A percentile compares a stretch with the other conserved stretches of the same genome.
phyloP scores from a whole-genome alignment of 2,113 vertebrate genomes.

The Catharus bicknelli region DNA sequence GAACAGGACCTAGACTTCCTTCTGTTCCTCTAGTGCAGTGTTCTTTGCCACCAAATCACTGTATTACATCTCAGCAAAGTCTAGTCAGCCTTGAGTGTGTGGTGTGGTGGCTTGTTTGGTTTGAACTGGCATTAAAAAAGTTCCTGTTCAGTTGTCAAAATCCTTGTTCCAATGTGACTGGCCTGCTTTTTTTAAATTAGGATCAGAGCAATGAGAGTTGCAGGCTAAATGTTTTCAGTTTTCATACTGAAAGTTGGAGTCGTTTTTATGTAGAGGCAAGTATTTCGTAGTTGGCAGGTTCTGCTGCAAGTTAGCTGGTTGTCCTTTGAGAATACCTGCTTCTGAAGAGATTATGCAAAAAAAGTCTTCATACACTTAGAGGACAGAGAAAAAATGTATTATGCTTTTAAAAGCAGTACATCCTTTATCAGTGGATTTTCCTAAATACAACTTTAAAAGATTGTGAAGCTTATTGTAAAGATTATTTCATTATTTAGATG shows the following conservation, averaged over 20 bases:
- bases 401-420: background rate
- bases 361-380: background rate
- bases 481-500: background rate
- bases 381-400: background rate
- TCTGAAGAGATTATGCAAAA: background rate
- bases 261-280: background rate
- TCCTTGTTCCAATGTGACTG: conserved; percentile 5
- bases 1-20: background rate
- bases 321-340: background rate
- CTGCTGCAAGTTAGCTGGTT: conserved; percentile 7
- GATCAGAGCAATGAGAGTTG: conserved; percentile 24
- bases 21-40: background rate
- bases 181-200: conserved; percentile 12
- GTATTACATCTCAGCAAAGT: background rate
- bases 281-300: background rate
- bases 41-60: background rate
- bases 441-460: background rate
- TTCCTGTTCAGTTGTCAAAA: background rate
- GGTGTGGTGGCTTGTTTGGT: background rate
- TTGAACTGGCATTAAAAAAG: background rate
- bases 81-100: background rate
- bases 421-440: background rate
- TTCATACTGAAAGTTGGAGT: conserved; percentile 1
- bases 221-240: conserved; percentile 29
- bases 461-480: background rate